Evolutionary conservation across 2,113 vertebrate genomes (phyloP).

Genomic region (Illadopsis cleaveri): DNA sequence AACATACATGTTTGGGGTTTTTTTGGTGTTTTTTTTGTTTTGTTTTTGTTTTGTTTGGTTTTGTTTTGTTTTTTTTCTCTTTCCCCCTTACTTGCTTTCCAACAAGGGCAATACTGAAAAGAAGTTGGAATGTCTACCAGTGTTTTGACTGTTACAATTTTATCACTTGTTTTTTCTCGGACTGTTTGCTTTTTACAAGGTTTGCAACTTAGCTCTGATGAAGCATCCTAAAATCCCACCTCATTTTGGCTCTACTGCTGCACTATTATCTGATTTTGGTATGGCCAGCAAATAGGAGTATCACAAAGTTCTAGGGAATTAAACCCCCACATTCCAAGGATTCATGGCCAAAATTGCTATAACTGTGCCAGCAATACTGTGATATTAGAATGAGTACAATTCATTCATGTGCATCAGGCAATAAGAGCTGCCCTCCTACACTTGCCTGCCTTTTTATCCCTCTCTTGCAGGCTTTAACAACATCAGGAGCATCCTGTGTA

Average conservation of each 20-base stretch:
- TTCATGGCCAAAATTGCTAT: background rate
- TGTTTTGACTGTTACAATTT: background rate
- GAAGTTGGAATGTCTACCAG: background rate
- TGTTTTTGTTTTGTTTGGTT: no score
- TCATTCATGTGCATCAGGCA: background rate
- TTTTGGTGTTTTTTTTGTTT: no score
- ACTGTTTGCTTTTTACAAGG: background rate
- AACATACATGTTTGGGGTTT: fast-evolving
- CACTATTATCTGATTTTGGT: background rate
- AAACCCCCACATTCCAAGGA: background rate
- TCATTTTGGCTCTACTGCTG: background rate
- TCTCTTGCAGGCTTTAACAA: background rate
- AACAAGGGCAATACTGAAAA: background rate
- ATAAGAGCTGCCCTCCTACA: background rate
- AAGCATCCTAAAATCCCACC: background rate
- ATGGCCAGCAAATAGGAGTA: background rate
- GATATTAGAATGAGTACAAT: background rate
- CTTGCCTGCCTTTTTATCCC: background rate
- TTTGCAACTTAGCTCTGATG: background rate
- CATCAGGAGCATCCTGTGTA: background rate
- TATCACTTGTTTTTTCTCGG: background rate
- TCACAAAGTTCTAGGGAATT: background rate
- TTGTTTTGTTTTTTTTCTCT: no score
- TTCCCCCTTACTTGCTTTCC: background rate
- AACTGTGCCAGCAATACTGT: background rate